Evolutionary conservation across 1,140 invertebrate genomes (phyloP).

Genomic region (Ruditapes philippinarum): DNA sequence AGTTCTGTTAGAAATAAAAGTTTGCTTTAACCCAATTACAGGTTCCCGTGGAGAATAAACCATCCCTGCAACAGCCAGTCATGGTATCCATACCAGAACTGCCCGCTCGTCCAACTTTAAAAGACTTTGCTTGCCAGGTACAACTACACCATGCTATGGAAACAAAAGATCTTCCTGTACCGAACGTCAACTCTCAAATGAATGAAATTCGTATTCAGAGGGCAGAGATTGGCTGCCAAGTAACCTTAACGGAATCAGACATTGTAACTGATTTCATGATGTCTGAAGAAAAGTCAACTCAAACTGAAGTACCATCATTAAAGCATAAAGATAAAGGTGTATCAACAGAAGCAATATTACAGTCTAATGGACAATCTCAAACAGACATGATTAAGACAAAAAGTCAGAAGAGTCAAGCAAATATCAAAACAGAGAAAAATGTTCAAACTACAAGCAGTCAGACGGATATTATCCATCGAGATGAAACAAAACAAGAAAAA

Average conservation of each 20-base stretch:
- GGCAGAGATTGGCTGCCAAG: too few species aligned
- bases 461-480: not conserved
- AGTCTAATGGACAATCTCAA: not conserved
- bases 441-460: not conserved
- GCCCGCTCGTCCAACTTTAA: not conserved
- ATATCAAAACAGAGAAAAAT: not conserved
- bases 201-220: too few species aligned
- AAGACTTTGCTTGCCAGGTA: not conserved
- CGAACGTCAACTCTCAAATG: not conserved
- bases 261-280: too few species aligned
- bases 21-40: too few species aligned
- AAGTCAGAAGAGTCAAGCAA: not conserved
- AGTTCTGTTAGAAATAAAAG: too few species aligned
- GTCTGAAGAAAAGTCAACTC: too few species aligned
- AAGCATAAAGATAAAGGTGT: not conserved
- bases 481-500: not conserved
- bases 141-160: not conserved
- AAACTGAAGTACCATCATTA: not conserved
- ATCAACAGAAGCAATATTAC: not conserved
- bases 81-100: too few species aligned
- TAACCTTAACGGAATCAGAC: too few species aligned
- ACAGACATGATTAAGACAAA: not conserved
- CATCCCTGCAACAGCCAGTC: too few species aligned
- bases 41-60: too few species aligned
- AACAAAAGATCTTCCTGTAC: not conserved